Evolutionary conservation across 1,140 invertebrate species (phyloP).

Genomic region (Drosophila chauvacae): DNA sequence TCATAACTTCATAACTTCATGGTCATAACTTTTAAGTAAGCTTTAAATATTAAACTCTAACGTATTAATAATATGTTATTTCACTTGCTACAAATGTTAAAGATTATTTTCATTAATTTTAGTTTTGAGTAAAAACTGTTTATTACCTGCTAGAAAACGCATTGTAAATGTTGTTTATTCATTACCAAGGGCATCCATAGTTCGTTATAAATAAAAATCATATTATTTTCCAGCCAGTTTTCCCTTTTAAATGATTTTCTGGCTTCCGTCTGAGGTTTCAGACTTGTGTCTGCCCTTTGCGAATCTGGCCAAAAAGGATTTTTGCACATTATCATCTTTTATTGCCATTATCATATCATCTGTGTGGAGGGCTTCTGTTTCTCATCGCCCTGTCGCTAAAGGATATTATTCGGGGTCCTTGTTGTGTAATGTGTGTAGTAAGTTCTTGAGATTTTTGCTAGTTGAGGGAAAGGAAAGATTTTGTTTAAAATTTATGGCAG

Average conservation of each 20-base stretch:
- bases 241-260: conserved; percentile 58
- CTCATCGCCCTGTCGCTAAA: conserved; percentile 40
- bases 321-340: conserved; percentile 71
- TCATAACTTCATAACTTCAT: no score
- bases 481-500: conserved; percentile 31
- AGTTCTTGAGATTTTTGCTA: conserved; percentile 55
- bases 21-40: no score
- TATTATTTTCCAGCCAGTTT: conserved; percentile 9
- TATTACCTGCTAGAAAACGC: background rate
- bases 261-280: conserved; percentile 23
- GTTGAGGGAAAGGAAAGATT: conserved; percentile 20
- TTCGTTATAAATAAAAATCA: background rate
- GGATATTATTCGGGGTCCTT: conserved; percentile 35
- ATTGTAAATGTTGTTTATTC: background rate
- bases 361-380: conserved; percentile 22
- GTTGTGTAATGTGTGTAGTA: conserved; percentile 70
- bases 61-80: no score
- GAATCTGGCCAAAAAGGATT: conserved; percentile 76
- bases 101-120: no score
- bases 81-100: no score
- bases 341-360: conserved; percentile 64
- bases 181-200: background rate
- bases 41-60: no score
- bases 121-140: no score
- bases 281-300: conserved; percentile 56